phyloP scores from a whole-genome alignment of 2,888 invertebrate species.

The Onchidella celtica region DNA sequence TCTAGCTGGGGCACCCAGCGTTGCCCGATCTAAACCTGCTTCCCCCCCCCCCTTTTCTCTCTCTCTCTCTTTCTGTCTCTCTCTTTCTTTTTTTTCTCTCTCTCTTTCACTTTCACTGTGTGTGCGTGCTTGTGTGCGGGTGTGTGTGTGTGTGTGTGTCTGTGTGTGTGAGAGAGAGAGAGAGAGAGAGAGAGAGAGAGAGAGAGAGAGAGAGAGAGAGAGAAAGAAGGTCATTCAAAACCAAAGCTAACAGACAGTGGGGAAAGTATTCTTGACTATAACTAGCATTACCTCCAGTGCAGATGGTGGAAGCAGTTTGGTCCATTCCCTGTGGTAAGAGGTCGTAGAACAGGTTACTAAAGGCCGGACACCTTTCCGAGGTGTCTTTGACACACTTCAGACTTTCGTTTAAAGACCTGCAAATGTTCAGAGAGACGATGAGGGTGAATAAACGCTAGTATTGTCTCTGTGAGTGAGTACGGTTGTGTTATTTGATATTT shows the following conservation, averaged over 20 bases:
- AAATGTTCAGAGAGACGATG: too few relatives aligned
- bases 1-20: too few relatives aligned
- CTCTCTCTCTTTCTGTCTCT: too few relatives aligned
- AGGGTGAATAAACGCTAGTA: neutral
- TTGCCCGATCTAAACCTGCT: too few relatives aligned
- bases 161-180: too few relatives aligned
- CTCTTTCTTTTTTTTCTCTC: too few relatives aligned
- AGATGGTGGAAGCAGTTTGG: slow-evolving; percentile 55
- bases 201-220: neutral
- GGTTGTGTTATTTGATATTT: neutral
- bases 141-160: too few relatives aligned
- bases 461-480: neutral
- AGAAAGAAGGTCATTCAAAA: neutral
- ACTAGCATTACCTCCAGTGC: slow-evolving; percentile 51
- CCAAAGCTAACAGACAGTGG: too few relatives aligned
- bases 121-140: too few relatives aligned
- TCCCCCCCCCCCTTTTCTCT: too few relatives aligned
- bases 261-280: neutral
- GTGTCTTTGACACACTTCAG: slow-evolving; percentile 53
- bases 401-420: slow-evolving; percentile 56
- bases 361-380: slow-evolving; percentile 53
- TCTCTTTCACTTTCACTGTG: too few relatives aligned
- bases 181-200: neutral
- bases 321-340: slow-evolving; percentile 56
- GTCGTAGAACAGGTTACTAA: slow-evolving; percentile 56